Base-by-base conservation (phyloP, 2,797 vertebrate species). In the Fringilla coelebs region DNA sequence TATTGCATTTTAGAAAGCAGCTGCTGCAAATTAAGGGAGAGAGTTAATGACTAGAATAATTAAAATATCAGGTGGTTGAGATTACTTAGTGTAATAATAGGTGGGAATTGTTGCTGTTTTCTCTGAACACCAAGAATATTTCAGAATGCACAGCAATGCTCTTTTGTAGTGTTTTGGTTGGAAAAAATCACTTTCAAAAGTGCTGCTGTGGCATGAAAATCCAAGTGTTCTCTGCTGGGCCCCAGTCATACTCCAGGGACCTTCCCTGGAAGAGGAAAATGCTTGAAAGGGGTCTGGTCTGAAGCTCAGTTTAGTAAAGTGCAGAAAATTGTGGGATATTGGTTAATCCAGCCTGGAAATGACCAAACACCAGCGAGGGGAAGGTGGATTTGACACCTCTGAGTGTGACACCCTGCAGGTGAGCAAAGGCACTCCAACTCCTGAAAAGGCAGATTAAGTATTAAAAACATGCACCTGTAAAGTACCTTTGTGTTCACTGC, bases 1-100 rank as follows among this genome's bases (percentile, higher is more conserved):
- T 25, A 74, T 68, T 79, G 81, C 61, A 74, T 74, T 89, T 81
- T 75, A 65, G 43, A 89, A 88, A 92, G 87, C 81, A 93, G 92
- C 58, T 89, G 78, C 68, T 89, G 46, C 58, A 83, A 88, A 96
- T 92, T 68, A 93, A 72, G 40, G 46, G 46, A 74, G 67, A 76
- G 34, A 79, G 32, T 62, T 68, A 91, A 91, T 92, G 62, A 74
- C 48, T 17, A 60, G 54, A 89, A 81, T 72, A 89, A 93, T 88
- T 91, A 83, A 82, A 92, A 68, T 91, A 96, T 52, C 68, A 68
- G 31, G 58, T 75, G 68, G 31, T 16, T 90, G 60, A 61, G 77
- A 63, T 73, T 66, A 52, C 7, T 73, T 25, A 17, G 20, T 40
- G 10, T 26, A 62, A 43, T 24, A 87, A 71, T 16, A 48, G 25